Conservation (phyloP, 1,140 invertebrate species). For the Pseudachorutes palmiensis region DNA sequence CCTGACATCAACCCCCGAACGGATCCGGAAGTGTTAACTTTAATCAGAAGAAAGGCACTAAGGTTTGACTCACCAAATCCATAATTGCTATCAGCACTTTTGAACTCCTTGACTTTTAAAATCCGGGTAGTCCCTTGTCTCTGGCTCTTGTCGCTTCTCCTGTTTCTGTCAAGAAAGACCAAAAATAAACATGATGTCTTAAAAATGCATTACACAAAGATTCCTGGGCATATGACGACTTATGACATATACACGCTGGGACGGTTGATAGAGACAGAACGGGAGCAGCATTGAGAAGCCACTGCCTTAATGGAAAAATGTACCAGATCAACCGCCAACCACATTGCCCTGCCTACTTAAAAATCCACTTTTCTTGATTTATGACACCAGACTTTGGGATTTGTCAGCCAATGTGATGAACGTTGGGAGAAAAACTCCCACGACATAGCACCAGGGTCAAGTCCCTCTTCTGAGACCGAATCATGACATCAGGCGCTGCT, state of each 20-base stretch:
- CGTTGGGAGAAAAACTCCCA: too few species aligned
- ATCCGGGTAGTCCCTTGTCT: neutral
- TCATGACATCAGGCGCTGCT: too few species aligned
- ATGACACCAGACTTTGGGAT: neutral
- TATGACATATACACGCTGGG: neutral
- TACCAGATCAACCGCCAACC: too few species aligned
- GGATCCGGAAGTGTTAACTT: too few species aligned
- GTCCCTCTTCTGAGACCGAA: too few species aligned
- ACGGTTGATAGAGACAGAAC: too few species aligned
- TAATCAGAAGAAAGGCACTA: neutral
- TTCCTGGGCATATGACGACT: neutral
- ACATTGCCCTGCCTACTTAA: constrained; percentile 9
- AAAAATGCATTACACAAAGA: neutral
- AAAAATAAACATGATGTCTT: neutral
- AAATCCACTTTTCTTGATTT: constrained; percentile 10
- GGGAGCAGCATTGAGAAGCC: too few species aligned
- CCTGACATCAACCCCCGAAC: too few species aligned
- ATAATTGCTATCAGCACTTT: neutral
- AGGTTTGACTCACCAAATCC: neutral
- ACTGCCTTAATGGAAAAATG: too few species aligned
- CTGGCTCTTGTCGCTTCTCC: neutral
- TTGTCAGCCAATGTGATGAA: neutral
- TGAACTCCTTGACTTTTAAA: neutral
- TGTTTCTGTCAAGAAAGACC: neutral
- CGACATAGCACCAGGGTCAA: too few species aligned